phyloP scores from a whole-genome alignment of 2,113 vertebrate species.

The Archilochus colubris region DNA sequence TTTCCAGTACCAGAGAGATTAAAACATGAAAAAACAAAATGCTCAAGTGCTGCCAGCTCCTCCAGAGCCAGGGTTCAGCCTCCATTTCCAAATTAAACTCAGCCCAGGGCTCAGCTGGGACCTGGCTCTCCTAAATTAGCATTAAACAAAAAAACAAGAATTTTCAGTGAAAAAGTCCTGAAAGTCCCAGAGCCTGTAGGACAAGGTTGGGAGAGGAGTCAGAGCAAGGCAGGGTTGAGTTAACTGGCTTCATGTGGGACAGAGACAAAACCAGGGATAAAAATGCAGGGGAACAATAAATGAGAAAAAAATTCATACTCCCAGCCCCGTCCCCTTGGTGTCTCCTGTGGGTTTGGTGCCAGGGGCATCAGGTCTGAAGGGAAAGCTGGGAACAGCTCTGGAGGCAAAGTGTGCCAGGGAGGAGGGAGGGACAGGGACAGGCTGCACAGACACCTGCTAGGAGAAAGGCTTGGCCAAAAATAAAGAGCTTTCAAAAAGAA shows the following conservation, averaged over 20 bases:
- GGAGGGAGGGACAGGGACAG: neutral
- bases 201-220: neutral
- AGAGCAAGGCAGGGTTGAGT: neutral
- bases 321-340: fast-evolving
- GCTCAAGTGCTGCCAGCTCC: neutral
- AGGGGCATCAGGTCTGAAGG: neutral
- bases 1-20: neutral
- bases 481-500: too few species aligned
- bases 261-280: neutral
- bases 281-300: neutral
- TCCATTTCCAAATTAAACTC: conserved; percentile 12
- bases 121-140: neutral
- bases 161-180: neutral
- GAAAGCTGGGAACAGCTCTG: neutral
- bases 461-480: neutral
- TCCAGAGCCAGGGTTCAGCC: neutral
- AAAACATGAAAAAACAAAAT: neutral
- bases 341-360: neutral
- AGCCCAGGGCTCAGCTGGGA: neutral
- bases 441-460: neutral
- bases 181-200: neutral
- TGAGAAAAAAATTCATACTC: neutral
- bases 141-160: conserved; percentile 4
- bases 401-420: neutral
- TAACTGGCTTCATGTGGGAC: neutral